These are phyloP conservation scores for Orthosia gothica DNA, from an alignment of 2,888 invertebrate species.

Conservation along the genomic window DNA sequence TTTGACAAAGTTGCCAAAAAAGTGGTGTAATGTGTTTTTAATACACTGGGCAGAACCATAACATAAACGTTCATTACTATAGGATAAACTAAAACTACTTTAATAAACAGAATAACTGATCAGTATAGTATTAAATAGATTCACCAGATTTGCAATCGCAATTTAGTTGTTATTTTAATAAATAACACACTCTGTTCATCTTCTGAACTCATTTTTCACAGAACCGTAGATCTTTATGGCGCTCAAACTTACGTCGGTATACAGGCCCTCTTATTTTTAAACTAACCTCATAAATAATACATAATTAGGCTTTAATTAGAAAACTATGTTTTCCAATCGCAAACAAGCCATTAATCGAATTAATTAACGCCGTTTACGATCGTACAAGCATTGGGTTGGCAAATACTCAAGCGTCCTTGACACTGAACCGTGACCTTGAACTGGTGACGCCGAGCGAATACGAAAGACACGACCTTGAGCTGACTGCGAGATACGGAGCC, in stretches of 20 bases:
- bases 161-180: not conserved
- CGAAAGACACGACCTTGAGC: constrained; percentile 36
- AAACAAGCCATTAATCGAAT: constrained; percentile 9
- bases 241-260: not conserved
- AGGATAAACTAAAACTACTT: not conserved
- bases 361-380: constrained; percentile 26
- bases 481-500: not conserved
- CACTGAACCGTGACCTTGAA: constrained; percentile 40
- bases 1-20: not conserved
- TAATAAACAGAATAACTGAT: not conserved
- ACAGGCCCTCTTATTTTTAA: not conserved
- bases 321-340: constrained; percentile 8
- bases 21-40: not conserved
- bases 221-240: not conserved
- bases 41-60: not conserved
- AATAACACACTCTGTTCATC: not conserved
- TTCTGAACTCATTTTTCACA: not conserved
- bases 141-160: not conserved
- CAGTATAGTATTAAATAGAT: not conserved
- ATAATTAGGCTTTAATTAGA: not conserved
- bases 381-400: not conserved
- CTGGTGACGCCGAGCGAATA: constrained; percentile 6
- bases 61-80: not conserved
- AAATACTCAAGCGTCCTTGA: constrained; percentile 44
- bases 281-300: not conserved